Evolutionary conservation across 2,888 invertebrate species (phyloP).

Genomic region (Himalopsyche anomala): DNA sequence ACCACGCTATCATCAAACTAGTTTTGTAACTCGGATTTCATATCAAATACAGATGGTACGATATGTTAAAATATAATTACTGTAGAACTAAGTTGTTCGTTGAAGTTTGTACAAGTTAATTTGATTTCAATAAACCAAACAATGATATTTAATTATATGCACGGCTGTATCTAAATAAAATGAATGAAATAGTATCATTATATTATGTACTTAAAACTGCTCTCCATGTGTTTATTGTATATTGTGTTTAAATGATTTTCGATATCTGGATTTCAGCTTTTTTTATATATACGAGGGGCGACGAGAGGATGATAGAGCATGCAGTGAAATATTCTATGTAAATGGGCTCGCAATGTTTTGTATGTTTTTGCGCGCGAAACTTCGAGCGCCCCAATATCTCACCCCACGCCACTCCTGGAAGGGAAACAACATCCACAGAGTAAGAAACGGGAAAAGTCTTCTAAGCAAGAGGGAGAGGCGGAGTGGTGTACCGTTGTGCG

Average conservation of each 20-base stretch:
- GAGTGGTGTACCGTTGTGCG: slow-evolving; percentile 32
- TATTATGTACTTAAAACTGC: neutral
- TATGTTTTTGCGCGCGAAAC: slow-evolving; percentile 51
- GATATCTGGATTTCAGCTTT: neutral
- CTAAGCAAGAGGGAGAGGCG: slow-evolving; percentile 28
- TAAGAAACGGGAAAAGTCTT: slow-evolving; percentile 28
- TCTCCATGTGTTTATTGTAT: neutral
- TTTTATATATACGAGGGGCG: neutral
- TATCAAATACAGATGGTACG: no score
- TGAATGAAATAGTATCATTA: neutral
- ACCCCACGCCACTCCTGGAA: slow-evolving; percentile 26
- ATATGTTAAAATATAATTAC: no score
- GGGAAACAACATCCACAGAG: slow-evolving; percentile 27
- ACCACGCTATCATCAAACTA: no score
- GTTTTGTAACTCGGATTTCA: no score
- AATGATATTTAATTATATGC: no score
- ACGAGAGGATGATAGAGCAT: slow-evolving; percentile 23
- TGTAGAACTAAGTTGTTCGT: no score
- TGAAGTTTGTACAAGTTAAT: no score
- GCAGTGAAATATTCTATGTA: slow-evolving; percentile 52
- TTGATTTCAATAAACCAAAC: no score
- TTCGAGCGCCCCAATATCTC: slow-evolving; percentile 11
- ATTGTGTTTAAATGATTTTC: slow-evolving; percentile 8
- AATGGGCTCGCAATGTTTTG: slow-evolving; percentile 58
- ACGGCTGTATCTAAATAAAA: no score